Evolutionary conservation across 2,888 invertebrate genomes (phyloP).

Genomic region (Tricholauxania praeusta): DNA sequence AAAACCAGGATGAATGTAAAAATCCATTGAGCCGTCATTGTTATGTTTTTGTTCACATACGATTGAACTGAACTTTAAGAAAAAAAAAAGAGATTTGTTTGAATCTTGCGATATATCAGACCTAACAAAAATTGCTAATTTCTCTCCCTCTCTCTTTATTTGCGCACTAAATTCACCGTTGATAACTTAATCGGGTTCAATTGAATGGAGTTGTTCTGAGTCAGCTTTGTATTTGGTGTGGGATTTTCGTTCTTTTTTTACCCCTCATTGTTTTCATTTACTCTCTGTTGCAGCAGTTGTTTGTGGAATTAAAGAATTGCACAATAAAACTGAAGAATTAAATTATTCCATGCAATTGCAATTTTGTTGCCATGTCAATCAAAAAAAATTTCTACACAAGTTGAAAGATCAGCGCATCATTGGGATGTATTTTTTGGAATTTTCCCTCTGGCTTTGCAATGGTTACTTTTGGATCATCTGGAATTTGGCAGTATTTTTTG

Average conservation of each 20-base stretch:
- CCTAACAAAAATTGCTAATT: conserved; percentile 9
- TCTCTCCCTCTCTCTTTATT: background rate
- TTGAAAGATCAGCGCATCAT: background rate
- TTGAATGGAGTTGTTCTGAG: background rate
- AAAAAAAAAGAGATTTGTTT: conserved; percentile 25
- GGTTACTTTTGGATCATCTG: conserved; percentile 2
- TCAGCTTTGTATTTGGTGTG: conserved; percentile 9
- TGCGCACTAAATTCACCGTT: background rate
- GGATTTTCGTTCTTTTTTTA: conserved; percentile 17
- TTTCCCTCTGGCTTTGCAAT: background rate
- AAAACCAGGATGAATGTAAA: conserved; percentile 2
- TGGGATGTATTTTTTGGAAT: background rate
- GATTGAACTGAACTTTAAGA: background rate
- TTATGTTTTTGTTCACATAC: conserved; percentile 25
- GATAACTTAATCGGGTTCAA: conserved; percentile 32
- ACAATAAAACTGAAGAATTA: conserved; percentile 49
- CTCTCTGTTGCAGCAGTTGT: background rate
- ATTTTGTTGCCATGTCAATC: conserved; percentile 60
- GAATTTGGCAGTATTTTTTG: conserved; percentile 10
- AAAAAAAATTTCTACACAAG: conserved; percentile 30
- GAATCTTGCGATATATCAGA: background rate
- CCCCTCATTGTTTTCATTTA: conserved; percentile 6
- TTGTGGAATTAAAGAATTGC: background rate
- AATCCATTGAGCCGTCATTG: conserved; percentile 27
- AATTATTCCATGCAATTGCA: conserved; percentile 51